Conservation (phyloP, 2,888 invertebrate genomes). For the Hirtodrosophila histrioides region DNA sequence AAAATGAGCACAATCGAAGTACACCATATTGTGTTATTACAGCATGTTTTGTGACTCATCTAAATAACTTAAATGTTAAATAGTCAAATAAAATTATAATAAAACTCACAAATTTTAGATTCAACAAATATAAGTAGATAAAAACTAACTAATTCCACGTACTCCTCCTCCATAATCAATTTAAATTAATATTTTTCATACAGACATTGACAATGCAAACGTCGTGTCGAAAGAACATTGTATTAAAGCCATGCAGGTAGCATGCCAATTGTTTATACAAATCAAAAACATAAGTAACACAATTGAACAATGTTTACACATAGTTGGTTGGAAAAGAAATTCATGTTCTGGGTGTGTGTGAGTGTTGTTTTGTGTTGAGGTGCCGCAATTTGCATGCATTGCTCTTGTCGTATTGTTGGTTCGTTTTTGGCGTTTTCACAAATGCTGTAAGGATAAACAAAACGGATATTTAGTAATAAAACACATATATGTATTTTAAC, state of each 20-base stretch:
- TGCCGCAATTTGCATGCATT: constrained; percentile 68
- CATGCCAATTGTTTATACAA: constrained; percentile 23
- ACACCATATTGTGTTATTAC: constrained; percentile 8
- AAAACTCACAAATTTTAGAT: constrained; percentile 67
- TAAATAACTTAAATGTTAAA: constrained; percentile 42
- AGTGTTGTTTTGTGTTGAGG: constrained; percentile 32
- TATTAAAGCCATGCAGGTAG: neutral
- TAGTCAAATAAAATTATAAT: constrained; percentile 49
- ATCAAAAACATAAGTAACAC: constrained; percentile 10
- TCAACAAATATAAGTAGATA: constrained; percentile 57
- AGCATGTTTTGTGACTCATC: constrained; percentile 4
- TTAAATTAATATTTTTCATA: constrained; percentile 21
- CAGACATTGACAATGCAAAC: constrained; percentile 20
- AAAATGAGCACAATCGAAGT: constrained; percentile 48
- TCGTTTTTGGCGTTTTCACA: constrained; percentile 64
- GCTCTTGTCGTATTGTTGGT: constrained; percentile 56
- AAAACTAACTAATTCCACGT: constrained; percentile 54
- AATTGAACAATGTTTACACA: constrained; percentile 5
- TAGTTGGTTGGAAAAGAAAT: constrained; percentile 28
- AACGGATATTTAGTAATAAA: constrained; percentile 37
- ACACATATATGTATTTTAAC: constrained; percentile 14
- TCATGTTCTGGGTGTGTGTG: constrained; percentile 25
- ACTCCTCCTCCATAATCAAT: constrained; percentile 21
- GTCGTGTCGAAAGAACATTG: constrained; percentile 23
- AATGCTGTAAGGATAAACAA: constrained; percentile 66